Conservation (phyloP, 1,140 invertebrate genomes). For the Tetramorium simillimum region DNA sequence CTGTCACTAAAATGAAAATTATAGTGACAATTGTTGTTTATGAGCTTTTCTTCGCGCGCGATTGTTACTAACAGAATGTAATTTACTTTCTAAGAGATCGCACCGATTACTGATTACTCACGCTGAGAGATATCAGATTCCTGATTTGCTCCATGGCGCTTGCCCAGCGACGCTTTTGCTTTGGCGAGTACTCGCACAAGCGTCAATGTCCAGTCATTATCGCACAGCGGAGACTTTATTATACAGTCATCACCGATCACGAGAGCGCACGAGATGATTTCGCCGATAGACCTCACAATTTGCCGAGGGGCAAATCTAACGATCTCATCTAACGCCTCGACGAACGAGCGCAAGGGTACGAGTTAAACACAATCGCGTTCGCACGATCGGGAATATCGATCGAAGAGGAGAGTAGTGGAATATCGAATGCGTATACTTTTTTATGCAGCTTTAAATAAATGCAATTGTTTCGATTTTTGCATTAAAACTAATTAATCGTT, state of each 20-base stretch:
- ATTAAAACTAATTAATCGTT: background rate
- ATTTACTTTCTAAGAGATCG: slow-evolving; percentile 9
- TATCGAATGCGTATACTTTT: background rate
- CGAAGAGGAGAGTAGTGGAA: background rate
- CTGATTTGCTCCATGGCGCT: slow-evolving; percentile 16
- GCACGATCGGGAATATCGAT: slow-evolving; percentile 28
- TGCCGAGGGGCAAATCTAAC: slow-evolving; percentile 24
- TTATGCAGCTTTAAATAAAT: background rate
- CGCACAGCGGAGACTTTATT: slow-evolving; percentile 37
- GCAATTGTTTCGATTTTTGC: background rate
- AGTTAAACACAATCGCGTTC: slow-evolving; percentile 64
- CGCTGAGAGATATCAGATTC: slow-evolving; percentile 8
- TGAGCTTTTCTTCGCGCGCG: background rate
- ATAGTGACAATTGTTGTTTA: background rate
- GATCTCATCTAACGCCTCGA: slow-evolving; percentile 55
- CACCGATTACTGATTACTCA: slow-evolving; percentile 23
- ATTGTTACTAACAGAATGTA: background rate
- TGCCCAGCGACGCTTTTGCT: background rate
- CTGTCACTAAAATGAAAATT: background rate
- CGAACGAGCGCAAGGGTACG: background rate
- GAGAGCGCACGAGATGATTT: slow-evolving; percentile 30
- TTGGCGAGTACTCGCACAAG: background rate
- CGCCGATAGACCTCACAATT: slow-evolving; percentile 50
- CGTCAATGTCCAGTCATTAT: slow-evolving; percentile 43
- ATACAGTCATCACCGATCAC: slow-evolving; percentile 49